phyloP scores from a whole-genome alignment of 2,797 vertebrate genomes.

The Poecile montanus region DNA sequence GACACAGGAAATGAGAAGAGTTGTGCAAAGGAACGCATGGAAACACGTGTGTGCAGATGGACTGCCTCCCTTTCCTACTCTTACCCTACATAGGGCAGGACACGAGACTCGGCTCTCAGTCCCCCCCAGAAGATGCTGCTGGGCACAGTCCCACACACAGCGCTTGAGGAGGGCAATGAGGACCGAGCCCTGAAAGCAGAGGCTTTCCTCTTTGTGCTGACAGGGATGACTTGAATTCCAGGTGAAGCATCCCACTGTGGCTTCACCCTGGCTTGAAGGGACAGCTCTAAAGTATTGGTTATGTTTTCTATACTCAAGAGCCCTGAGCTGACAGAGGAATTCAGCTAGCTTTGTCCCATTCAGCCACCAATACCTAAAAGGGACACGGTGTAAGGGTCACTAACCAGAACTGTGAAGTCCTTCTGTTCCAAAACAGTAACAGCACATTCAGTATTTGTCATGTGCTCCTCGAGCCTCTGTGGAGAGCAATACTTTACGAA shows the following conservation, averaged over 20 bases:
- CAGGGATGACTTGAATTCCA: neutral
- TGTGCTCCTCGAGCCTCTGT: neutral
- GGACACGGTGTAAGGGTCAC: neutral
- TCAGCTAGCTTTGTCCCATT: neutral
- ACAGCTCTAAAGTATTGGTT: neutral
- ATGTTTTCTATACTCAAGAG: neutral
- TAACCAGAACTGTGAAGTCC: neutral
- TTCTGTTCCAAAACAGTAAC: neutral
- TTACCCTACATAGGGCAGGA: accelerated
- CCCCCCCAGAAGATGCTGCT: neutral
- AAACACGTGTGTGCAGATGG: neutral
- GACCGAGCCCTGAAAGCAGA: neutral
- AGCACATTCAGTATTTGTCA: neutral
- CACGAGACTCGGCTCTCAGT: neutral
- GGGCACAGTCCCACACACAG: neutral
- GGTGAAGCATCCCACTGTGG: neutral
- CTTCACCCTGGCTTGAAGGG: neutral
- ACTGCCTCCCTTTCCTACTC: neutral
- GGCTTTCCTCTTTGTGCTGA: neutral
- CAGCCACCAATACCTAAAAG: neutral
- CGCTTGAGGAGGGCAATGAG: neutral
- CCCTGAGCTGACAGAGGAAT: neutral
- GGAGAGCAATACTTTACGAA: neutral
- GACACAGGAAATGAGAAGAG: neutral
- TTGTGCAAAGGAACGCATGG: neutral